Conservation (phyloP, 2,113 vertebrate genomes). For the Pachypanchax playfairii region DNA sequence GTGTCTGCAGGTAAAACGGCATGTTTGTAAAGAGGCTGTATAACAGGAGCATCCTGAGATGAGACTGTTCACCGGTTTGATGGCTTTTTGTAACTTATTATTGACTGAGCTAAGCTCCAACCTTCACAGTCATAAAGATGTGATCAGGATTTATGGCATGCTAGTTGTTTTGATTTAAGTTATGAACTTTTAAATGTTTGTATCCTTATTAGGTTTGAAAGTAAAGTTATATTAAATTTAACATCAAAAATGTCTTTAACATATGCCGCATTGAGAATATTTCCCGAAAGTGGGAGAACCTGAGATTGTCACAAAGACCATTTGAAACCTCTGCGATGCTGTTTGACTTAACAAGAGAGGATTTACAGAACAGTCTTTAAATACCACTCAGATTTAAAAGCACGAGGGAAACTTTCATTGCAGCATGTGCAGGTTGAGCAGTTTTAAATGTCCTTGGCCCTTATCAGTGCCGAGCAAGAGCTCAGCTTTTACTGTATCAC, state of each 20-base stretch:
- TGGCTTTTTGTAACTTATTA: too few species aligned
- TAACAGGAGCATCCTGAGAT: too few species aligned
- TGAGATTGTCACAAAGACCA: slow-evolving; percentile 10
- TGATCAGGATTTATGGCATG: too few species aligned
- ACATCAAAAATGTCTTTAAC: background rate
- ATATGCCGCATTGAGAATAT: background rate
- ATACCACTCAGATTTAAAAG: slow-evolving; percentile 66
- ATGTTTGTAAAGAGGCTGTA: too few species aligned
- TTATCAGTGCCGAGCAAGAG: slow-evolving; percentile 73
- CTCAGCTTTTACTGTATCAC: slow-evolving; percentile 59
- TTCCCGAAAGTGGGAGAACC: slow-evolving; percentile 1
- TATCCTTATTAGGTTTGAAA: too few species aligned
- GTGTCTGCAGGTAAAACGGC: too few species aligned
- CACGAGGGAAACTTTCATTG: slow-evolving; percentile 63
- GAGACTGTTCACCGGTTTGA: too few species aligned
- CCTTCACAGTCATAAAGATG: too few species aligned
- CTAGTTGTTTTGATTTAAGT: too few species aligned
- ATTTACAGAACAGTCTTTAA: slow-evolving; percentile 45
- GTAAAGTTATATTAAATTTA: background rate
- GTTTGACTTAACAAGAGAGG: slow-evolving; percentile 38
- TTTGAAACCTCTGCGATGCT: slow-evolving; percentile 16
- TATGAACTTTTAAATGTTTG: too few species aligned
- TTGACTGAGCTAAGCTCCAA: too few species aligned
- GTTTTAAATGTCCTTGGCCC: slow-evolving; percentile 77
- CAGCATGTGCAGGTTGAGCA: slow-evolving; percentile 74